Base-by-base conservation (phyloP, 2,113 vertebrate species). In the Charina bottae region DNA sequence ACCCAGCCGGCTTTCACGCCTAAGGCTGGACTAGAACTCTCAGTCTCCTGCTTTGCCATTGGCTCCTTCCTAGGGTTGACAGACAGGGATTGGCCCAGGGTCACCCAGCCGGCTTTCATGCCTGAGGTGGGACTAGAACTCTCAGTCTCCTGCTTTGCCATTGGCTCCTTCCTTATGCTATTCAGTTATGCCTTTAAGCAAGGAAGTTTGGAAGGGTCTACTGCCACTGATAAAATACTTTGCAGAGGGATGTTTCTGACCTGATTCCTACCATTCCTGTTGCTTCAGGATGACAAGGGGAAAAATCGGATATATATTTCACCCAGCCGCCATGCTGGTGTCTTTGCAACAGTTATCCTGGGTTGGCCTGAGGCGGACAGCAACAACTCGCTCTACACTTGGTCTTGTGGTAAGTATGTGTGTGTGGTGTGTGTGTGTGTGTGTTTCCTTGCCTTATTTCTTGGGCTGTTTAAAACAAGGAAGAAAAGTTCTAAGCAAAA, bases 371-470 rank as follows among this genome's bases (percentile, higher is more conserved):
- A 94, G 2, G 85, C 92, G 2, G 83, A 78, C 9, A 94, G 55
- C 42, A 83, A 37, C 6, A 93, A 91, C 37, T 95, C 94, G 49
- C 72, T 7, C 85, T 97, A 97, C 87, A 93, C 92, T 46, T 98
- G 98, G 98, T 95, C 97, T 23, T 98, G 98, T 13, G 98, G 98
- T 98, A 97, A 28, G 97, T 95, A 55, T 0, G 0, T 78, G 7
- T 42, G 33, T 78, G 17, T 78, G 2, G 21, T 49, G 49, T 49
- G 5, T 49, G 46, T 46, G 46, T 89, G 3, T 53, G 62, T 9
- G 42, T n/a, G 7, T 60, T 53, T 93, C 91, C 33, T n/a, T 1
- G 92, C 56, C n/a, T 8, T 72, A 64, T 91, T 23, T 78, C 33
- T 37, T n/a, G 37, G n/a, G 68, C 68, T 49, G 2, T 46, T 46